Evolutionary conservation across 1,140 invertebrate genomes (phyloP).

Genomic region (Lucilia cuprina): DNA sequence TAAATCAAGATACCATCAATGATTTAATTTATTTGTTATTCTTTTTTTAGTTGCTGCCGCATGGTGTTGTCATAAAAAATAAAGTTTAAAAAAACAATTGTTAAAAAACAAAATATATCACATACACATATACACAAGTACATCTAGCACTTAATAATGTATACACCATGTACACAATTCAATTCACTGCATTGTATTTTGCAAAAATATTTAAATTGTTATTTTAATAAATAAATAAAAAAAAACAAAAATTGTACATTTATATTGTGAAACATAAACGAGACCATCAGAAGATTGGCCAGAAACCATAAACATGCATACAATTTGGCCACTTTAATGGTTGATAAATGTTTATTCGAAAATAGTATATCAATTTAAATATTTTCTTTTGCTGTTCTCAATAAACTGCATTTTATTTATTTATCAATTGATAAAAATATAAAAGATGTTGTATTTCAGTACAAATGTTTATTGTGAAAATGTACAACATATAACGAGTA

Average conservation of each 20-base stretch:
- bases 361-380: neutral
- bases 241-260: too few relatives aligned
- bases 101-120: neutral
- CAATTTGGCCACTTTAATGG: neutral
- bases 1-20: neutral
- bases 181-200: too few relatives aligned
- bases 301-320: neutral
- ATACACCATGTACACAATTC: too few relatives aligned
- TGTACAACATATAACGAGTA: too few relatives aligned
- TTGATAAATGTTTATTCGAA: neutral
- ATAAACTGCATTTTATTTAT: conserved; percentile 1
- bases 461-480: too few relatives aligned
- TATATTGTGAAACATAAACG: neutral
- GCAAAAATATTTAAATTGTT: too few relatives aligned
- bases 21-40: neutral
- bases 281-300: neutral
- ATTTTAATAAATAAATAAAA: too few relatives aligned
- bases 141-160: too few relatives aligned
- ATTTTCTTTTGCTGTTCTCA: neutral
- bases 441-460: too few relatives aligned
- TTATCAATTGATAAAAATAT: neutral
- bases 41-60: neutral
- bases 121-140: neutral
- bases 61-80: neutral
- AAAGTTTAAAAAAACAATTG: neutral